These are phyloP conservation scores for Lymantria dispar DNA, from an alignment of 2,888 invertebrate species.

Conservation along the genomic window DNA sequence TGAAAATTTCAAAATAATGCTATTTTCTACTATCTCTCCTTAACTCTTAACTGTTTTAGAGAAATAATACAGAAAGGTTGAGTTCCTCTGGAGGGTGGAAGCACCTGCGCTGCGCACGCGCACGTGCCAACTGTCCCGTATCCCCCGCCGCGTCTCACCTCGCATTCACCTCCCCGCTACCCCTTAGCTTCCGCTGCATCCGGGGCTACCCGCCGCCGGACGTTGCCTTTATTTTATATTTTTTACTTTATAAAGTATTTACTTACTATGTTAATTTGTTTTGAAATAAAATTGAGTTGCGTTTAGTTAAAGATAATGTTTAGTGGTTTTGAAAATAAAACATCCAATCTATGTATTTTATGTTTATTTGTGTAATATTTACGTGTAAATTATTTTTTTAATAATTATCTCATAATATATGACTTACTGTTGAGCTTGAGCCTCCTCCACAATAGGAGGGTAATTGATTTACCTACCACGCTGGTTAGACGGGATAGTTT, in stretches of 20 bases:
- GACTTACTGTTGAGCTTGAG: too few relatives aligned
- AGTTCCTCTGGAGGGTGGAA: conserved; percentile 36
- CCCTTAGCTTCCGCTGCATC: conserved; percentile 52
- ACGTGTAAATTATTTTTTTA: too few relatives aligned
- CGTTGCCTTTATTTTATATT: conserved; percentile 29
- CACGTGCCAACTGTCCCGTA: conserved; percentile 74
- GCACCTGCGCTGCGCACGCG: conserved; percentile 77
- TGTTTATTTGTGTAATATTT: too few relatives aligned
- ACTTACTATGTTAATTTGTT: background rate
- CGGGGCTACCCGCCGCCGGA: conserved; percentile 40
- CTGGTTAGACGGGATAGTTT: too few relatives aligned
- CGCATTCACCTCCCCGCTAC: conserved; percentile 21
- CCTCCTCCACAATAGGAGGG: too few relatives aligned
- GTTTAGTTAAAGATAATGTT: background rate
- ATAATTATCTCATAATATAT: too few relatives aligned
- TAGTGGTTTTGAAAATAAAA: too few relatives aligned
- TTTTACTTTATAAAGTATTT: conserved; percentile 12
- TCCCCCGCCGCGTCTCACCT: conserved; percentile 32
- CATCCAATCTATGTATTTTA: too few relatives aligned
- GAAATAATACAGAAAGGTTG: conserved; percentile 23
- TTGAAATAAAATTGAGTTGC: background rate
- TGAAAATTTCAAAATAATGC: too few relatives aligned
- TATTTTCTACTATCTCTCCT: too few relatives aligned
- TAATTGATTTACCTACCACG: too few relatives aligned
- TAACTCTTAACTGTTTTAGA: too few relatives aligned